Percentiles rank a stretch among this genome's conserved stretches.
Conservation (phyloP, 2,888 invertebrate genomes). For the Drosophila mercatorum region DNA sequence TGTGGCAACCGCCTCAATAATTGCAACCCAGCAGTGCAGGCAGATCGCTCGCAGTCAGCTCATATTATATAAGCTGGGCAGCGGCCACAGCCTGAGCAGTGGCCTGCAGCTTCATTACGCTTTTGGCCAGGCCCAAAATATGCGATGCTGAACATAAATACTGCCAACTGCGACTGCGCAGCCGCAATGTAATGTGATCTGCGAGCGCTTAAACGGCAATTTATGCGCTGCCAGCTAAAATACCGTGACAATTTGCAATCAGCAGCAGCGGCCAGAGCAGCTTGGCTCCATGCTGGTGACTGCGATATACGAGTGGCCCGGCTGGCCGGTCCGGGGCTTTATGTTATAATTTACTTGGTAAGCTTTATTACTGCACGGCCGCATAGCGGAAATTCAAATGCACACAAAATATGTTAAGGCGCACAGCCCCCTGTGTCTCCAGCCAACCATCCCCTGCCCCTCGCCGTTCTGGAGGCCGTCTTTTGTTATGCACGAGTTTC, state of each 20-base stretch:
- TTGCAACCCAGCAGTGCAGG: constrained; percentile 32
- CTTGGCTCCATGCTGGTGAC: constrained; percentile 17
- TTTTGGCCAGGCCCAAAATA: constrained; percentile 57
- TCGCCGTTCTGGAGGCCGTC: constrained; percentile 19
- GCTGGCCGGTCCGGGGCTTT: constrained; percentile 41
- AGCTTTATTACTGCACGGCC: constrained; percentile 70
- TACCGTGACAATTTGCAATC: constrained; percentile 81
- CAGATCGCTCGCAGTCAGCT: constrained; percentile 19
- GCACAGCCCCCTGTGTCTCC: neutral
- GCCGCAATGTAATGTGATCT: constrained; percentile 58
- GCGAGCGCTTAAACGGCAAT: constrained; percentile 71
- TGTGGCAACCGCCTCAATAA: constrained; percentile 60
- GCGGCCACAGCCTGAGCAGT: constrained; percentile 4
- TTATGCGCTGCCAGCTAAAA: constrained; percentile 77
- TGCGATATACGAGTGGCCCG: constrained; percentile 13
- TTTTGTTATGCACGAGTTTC: constrained; percentile 70
- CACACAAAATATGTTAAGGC: constrained; percentile 72
- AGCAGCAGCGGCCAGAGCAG: constrained; percentile 35
- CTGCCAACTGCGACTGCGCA: constrained; percentile 21
- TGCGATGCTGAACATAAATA: constrained; percentile 60
- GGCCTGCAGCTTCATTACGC: constrained; percentile 58
- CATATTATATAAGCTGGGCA: constrained; percentile 51
- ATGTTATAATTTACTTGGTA: constrained; percentile 76
- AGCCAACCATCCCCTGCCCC: neutral
- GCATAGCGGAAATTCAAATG: constrained; percentile 80